Percentiles rank a stretch among this genome's conserved stretches.
Evolutionary conservation across 2,797 vertebrate genomes (phyloP).

Genomic region (Alectoris magna): DNA sequence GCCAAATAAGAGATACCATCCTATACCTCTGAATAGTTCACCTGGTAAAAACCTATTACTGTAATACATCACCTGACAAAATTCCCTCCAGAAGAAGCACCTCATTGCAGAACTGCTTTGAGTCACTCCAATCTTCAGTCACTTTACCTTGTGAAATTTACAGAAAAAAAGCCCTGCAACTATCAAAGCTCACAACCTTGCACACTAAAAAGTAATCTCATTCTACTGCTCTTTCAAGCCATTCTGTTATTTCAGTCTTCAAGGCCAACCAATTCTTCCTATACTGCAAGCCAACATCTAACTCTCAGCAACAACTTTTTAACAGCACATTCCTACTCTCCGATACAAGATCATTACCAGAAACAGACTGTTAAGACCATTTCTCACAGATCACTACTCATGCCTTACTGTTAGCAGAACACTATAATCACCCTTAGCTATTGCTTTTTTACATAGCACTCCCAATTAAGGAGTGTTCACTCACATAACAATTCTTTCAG

Average conservation of each 20-base stretch:
- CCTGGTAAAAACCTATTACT: not conserved
- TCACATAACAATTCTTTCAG: not conserved
- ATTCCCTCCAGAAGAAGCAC: not conserved
- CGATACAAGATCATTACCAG: not conserved
- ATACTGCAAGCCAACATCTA: not conserved
- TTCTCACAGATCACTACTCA: not conserved
- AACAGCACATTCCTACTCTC: not conserved
- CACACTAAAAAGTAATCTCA: not conserved
- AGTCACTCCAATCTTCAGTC: not conserved
- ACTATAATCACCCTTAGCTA: not conserved
- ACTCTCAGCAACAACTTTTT: not conserved
- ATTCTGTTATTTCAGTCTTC: not conserved
- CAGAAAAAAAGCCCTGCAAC: not conserved
- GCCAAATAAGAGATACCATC: not conserved
- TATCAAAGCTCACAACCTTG: not conserved
- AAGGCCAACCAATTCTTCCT: not conserved
- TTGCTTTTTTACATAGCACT: not conserved
- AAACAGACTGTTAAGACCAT: not conserved
- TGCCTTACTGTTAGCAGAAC: not conserved
- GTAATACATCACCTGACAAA: not conserved
- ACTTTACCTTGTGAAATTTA: not conserved
- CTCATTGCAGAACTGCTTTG: not conserved
- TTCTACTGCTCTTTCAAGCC: not conserved
- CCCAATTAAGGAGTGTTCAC: not conserved
- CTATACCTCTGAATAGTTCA: not conserved